phyloP scores from a whole-genome alignment of 1,140 invertebrate species.

The Myzus persicae region DNA sequence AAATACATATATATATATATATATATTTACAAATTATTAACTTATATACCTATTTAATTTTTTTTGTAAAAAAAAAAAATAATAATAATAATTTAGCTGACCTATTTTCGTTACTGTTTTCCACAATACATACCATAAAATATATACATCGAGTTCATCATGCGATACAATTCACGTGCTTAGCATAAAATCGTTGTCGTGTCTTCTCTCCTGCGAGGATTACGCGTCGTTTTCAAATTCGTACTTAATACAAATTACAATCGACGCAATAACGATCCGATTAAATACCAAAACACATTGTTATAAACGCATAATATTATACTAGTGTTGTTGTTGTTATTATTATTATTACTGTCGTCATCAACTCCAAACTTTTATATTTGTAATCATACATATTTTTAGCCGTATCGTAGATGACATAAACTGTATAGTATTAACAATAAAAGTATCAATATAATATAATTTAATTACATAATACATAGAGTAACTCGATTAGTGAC shows the following conservation, averaged over 20 bases:
- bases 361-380: neutral
- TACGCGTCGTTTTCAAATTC: neutral
- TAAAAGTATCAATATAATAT: neutral
- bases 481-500: neutral
- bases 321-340: neutral
- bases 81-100: neutral
- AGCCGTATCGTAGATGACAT: neutral
- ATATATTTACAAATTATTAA: neutral
- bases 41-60: neutral
- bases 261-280: neutral
- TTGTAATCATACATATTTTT: neutral
- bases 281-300: neutral
- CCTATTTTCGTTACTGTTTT: neutral
- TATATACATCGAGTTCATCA: conserved; percentile 15
- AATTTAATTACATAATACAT: neutral
- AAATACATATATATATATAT: neutral
- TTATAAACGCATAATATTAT: neutral
- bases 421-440: neutral
- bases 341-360: neutral
- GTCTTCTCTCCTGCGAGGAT: conserved; percentile 6
- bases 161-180: conserved; percentile 7
- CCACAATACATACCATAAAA: neutral
- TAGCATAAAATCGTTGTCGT: conserved; percentile 14
- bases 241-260: neutral
- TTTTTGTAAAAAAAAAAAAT: neutral